Evolutionary conservation across 2,888 invertebrate genomes (phyloP), one percentile per base, ranked within the genome.

Genomic region (Nasonia oneida): DNA sequence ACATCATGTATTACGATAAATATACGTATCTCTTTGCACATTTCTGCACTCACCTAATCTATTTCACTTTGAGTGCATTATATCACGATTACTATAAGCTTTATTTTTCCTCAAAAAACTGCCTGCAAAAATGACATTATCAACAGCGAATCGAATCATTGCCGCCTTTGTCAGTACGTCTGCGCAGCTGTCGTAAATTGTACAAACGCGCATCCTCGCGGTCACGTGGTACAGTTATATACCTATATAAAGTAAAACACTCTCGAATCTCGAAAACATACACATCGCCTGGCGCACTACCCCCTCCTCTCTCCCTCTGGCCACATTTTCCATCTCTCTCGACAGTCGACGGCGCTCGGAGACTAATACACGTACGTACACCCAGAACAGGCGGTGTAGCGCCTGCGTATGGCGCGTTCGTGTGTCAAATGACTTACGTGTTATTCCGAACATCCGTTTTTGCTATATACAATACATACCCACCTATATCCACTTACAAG

Each of bases 381-480:
- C 57, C 64, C 47, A 47, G 47, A 53, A 53, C 67, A 67, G 29
- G 23, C 33, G 14, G 23, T n/a, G 61, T 61, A 29, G 73, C 73
- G 79, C 61, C 67, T 75, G 39, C 77, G n/a, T 67, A 37, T 18
- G 64, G 74, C 57, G 74, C 64, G 39, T 50, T n/a, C 53, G 64
- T 81, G 39, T 82, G 86, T 87, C 83, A 71, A 87, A 89, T 85
- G 86, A 84, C 90, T 89, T 90, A 90, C 90, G 90, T 90, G 90
- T 90, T 90, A 82, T 89, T 88, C 81, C 86, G 88, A 88, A 90
- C 89, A 90, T 90, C 89, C 90, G 90, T 89, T 89, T 89, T 88
- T 29, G 12, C 29, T 61, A 29, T 53, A 23, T 18, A 33, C 5
- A 12, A 18, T 50, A 53, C 64, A 29, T 1, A 29, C 29, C 53